Conservation (phyloP, 2,888 invertebrate genomes). For the Eledona agricola region DNA sequence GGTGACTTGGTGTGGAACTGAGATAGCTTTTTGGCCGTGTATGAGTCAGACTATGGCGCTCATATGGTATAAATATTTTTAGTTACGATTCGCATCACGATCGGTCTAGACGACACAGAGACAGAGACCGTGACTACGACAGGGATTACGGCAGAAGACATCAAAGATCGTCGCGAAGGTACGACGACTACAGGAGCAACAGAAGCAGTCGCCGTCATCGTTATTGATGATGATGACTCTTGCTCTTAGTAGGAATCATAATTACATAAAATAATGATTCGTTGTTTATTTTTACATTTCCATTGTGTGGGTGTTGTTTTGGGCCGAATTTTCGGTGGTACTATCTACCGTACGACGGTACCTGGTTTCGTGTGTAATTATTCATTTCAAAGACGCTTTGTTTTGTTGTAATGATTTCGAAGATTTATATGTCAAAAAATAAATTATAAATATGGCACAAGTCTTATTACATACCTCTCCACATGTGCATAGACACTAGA, state of each 20-base stretch:
- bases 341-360: not conserved
- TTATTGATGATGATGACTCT: slow-evolving; percentile 39
- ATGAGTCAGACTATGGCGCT: slow-evolving; percentile 36
- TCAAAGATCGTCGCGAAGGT: slow-evolving; percentile 52
- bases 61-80: slow-evolving; percentile 53
- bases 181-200: slow-evolving; percentile 54
- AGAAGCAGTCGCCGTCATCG: slow-evolving; percentile 50
- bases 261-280: slow-evolving; percentile 8
- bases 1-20: slow-evolving; percentile 48
- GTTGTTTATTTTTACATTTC: slow-evolving; percentile 27
- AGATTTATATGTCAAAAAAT: slow-evolving; percentile 31
- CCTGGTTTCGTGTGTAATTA: slow-evolving; percentile 11
- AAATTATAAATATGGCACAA: slow-evolving; percentile 9
- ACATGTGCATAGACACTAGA: slow-evolving; percentile 5
- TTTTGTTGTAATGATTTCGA: slow-evolving; percentile 22
- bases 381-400: slow-evolving; percentile 4
- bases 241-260: too few relatives aligned
- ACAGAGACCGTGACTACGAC: slow-evolving; percentile 56
- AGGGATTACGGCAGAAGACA: slow-evolving; percentile 53
- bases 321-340: slow-evolving; percentile 6
- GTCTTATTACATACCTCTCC: slow-evolving; percentile 13
- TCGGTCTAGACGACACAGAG: slow-evolving; percentile 53
- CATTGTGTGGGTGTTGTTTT: slow-evolving; percentile 28
- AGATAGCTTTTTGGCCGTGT: slow-evolving; percentile 47
- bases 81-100: slow-evolving; percentile 57